These are phyloP conservation scores for Pangasius sanitwongsei DNA, from an alignment of 2,797 vertebrate genomes.

Conservation along the genomic window DNA sequence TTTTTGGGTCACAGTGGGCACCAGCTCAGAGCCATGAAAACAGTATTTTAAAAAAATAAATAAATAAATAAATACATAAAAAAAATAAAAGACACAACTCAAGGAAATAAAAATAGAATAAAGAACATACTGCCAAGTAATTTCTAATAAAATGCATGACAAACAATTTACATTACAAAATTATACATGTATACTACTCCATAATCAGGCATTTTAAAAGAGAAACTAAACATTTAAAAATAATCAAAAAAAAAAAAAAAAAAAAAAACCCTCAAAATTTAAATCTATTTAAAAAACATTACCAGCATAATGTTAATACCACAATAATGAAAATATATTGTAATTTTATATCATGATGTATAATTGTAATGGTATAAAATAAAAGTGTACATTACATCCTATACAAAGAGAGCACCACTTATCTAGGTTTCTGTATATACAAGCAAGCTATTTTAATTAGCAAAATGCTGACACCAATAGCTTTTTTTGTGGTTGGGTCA, in stretches of 20 bases:
- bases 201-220: background rate
- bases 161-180: background rate
- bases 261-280: background rate
- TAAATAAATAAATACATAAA: too few species aligned
- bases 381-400: background rate
- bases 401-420: background rate
- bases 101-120: background rate
- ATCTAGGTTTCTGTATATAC: background rate
- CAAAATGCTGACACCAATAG: slow-evolving; percentile 9
- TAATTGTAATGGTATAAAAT: background rate
- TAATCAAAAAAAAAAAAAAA: too few species aligned
- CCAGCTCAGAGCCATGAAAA: slow-evolving; percentile 34
- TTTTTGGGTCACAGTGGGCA: slow-evolving; percentile 57
- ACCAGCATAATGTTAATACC: background rate
- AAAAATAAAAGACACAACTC: background rate
- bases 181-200: background rate
- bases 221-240: background rate
- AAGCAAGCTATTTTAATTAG: background rate
- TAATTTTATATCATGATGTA: background rate
- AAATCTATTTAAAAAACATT: background rate
- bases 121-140: background rate
- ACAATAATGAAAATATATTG: background rate
- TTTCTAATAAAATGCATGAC: background rate
- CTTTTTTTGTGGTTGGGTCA: background rate
- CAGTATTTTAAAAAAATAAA: background rate